These are phyloP conservation scores for Amphilophus citrinellus DNA, from an alignment of 2,113 vertebrate genomes.

Conservation along the genomic window DNA sequence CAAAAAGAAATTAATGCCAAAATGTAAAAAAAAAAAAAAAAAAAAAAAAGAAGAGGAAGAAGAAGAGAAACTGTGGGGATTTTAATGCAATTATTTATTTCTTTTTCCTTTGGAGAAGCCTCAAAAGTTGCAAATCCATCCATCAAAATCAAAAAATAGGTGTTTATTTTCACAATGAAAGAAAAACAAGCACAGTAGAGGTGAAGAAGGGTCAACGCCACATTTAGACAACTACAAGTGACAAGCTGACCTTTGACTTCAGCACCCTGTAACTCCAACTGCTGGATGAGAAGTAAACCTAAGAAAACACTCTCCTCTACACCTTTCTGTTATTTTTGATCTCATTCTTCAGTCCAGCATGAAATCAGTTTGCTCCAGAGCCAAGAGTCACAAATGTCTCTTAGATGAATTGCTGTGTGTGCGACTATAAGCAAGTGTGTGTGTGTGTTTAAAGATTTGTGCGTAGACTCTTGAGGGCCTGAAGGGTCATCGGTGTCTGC, in stretches of 20 bases:
- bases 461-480: conserved; percentile 8
- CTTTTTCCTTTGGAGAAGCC: neutral
- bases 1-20: no score
- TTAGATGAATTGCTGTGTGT: conserved; percentile 20
- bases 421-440: neutral
- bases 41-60: neutral
- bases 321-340: conserved; percentile 71
- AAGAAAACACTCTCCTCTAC: conserved; percentile 73
- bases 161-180: conserved; percentile 18
- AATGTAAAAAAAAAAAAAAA: neutral
- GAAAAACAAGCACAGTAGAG: conserved; percentile 55
- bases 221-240: conserved; percentile 43
- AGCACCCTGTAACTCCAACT: conserved; percentile 31
- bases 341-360: conserved; percentile 56
- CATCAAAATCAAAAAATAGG: neutral
- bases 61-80: no score
- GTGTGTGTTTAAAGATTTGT: neutral
- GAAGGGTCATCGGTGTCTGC: conserved; percentile 64
- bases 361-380: conserved; percentile 65
- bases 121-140: neutral
- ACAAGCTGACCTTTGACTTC: conserved; percentile 63
- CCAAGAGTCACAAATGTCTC: conserved; percentile 27
- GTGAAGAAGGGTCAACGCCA: conserved; percentile 50
- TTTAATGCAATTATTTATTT: neutral
- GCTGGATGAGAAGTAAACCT: conserved; percentile 57